phyloP scores from a whole-genome alignment of 1,140 invertebrate genomes.

The Lordiphosa collinella region DNA sequence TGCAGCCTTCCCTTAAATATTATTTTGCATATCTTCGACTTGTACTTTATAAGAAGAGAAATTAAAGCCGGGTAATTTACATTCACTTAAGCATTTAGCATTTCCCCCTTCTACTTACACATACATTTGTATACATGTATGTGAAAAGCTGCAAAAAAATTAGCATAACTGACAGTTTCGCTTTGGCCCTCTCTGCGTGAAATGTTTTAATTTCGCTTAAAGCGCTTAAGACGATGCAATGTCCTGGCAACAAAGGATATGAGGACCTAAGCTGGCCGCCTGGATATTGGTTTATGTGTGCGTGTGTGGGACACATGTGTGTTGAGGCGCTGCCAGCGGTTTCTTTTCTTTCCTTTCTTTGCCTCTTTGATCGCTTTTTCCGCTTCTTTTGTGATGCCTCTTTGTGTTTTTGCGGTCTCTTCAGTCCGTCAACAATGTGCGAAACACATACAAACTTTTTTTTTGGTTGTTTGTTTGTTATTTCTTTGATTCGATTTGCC shows the following conservation, averaged over 20 bases:
- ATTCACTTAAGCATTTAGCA: too few relatives aligned
- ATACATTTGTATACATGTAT: not conserved
- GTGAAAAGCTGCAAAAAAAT: slow-evolving; percentile 30
- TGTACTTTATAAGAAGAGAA: too few relatives aligned
- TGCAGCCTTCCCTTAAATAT: too few relatives aligned
- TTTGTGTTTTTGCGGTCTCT: slow-evolving; percentile 59
- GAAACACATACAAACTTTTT: slow-evolving; percentile 29
- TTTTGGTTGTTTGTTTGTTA: slow-evolving; percentile 64
- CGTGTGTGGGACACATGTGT: slow-evolving; percentile 12
- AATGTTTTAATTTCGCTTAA: slow-evolving; percentile 71
- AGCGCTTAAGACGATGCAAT: slow-evolving; percentile 60
- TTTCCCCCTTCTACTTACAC: too few relatives aligned
- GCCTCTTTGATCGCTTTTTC: slow-evolving; percentile 74
- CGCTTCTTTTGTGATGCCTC: slow-evolving; percentile 59
- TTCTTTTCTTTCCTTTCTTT: slow-evolving; percentile 32
- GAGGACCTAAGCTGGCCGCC: slow-evolving; percentile 54
- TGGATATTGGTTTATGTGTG: slow-evolving; percentile 29
- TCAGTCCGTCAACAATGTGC: slow-evolving; percentile 37
- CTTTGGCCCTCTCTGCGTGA: slow-evolving; percentile 35
- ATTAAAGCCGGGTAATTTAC: too few relatives aligned
- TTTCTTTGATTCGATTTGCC: slow-evolving; percentile 76
- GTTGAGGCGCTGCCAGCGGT: slow-evolving; percentile 8
- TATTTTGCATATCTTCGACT: too few relatives aligned
- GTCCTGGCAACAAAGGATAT: slow-evolving; percentile 42
- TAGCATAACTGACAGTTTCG: slow-evolving; percentile 23